Base-by-base conservation (phyloP, 2,113 vertebrate genomes). In the Myocastor coypus region DNA sequence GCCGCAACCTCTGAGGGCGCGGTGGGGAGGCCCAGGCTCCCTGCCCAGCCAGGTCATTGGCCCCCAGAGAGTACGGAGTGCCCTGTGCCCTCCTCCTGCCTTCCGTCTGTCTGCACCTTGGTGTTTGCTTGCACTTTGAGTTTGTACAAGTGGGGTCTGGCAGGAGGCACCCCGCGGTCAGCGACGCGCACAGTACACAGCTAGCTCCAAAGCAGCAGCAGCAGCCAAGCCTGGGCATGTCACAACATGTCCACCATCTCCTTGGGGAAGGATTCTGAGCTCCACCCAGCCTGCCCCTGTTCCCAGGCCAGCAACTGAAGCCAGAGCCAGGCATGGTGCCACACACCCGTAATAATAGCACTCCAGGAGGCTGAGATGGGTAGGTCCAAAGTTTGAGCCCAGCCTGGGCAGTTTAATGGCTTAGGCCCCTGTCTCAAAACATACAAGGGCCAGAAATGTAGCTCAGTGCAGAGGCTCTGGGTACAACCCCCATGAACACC, bases 161-260 rank as follows among this genome's bases (percentile, higher is more conserved):
- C 5, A 16, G 24, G 71, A 66, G 42, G 55, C 16, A 2, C 71
- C 71, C 37, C 6, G 37, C 37, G 13, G 37, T 42, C 71, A 42
- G 22, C 37, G 12, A 24, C n/a, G 50, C 40, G 0, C 22, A 1
- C 32, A 50, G 22, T 2, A 0, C 20, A 40, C 26, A 30, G 34
- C 77, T 7, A 4, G 34, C 75, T 71, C 10, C 40, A 9, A 32
- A 12, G 32, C 9, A 37, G 59, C 19, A 26, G 46, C 71, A 63
- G 50, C 12, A 40, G 52, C 50, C 42, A 19, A 28, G 42, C n/a
- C 63, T 46, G 69, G 78, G 2, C 1, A 2, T 77, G 40, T 17
- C 20, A 1, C 12, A 20, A 30, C 20, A 19, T 14, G 46, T 14
- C 66, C 55, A 77, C 64, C 22, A 16, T 63, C 57, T 46, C 5